Conservation (phyloP, 2,797 vertebrate genomes). For the Cetoscarus ocellatus region DNA sequence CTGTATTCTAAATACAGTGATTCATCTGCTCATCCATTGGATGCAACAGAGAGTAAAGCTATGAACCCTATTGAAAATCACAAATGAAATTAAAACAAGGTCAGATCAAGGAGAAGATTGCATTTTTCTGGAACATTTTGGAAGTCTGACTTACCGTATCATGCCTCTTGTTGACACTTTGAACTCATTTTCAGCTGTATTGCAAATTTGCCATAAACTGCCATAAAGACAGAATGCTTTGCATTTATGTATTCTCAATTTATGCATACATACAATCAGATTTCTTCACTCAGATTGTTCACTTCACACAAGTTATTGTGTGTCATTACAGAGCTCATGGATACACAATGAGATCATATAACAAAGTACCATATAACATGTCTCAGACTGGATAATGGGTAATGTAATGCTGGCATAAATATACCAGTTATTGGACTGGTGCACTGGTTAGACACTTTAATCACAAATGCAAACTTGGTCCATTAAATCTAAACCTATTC, state of each 20-base stretch:
- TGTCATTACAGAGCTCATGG: slow-evolving; percentile 44
- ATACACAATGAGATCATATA: slow-evolving; percentile 33
- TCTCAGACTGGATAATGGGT: slow-evolving; percentile 41
- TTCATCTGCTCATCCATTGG: slow-evolving; percentile 81
- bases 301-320: slow-evolving; percentile 55
- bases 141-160: slow-evolving; percentile 56
- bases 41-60: slow-evolving; percentile 87
- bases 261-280: slow-evolving; percentile 38
- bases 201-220: slow-evolving; percentile 33
- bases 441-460: slow-evolving; percentile 50
- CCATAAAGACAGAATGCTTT: slow-evolving; percentile 19
- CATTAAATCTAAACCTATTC: slow-evolving; percentile 51
- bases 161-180: slow-evolving; percentile 52
- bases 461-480: slow-evolving; percentile 35
- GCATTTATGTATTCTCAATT: slow-evolving; percentile 31
- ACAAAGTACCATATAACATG: slow-evolving; percentile 31
- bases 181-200: slow-evolving; percentile 32
- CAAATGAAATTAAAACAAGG: slow-evolving; percentile 60
- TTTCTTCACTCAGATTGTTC: slow-evolving; percentile 63
- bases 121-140: slow-evolving; percentile 60
- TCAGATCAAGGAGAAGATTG: slow-evolving; percentile 58
- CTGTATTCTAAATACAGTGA: slow-evolving; percentile 74
- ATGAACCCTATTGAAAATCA: slow-evolving; percentile 91
- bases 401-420: slow-evolving; percentile 44
- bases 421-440: slow-evolving; percentile 38